Conservation (phyloP, 2,888 invertebrate species). For the Linyphia triangularis region DNA sequence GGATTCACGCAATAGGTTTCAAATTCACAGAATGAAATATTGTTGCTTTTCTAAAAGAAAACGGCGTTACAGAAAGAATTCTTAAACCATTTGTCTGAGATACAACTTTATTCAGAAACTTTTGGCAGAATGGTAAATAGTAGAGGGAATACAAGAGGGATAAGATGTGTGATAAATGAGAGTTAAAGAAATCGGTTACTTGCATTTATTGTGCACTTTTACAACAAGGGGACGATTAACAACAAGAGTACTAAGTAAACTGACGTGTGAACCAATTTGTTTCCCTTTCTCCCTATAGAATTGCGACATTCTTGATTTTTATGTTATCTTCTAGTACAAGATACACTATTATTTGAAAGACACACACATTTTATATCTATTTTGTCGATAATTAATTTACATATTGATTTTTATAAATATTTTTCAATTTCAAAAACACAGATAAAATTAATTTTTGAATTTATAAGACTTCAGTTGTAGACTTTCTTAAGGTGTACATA, state of each 20-base stretch:
- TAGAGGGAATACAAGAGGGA: not conserved
- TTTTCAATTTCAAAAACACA: too few species aligned
- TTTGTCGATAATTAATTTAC: too few species aligned
- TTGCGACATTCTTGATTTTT: too few species aligned
- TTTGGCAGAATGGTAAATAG: constrained; percentile 3
- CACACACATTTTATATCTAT: too few species aligned
- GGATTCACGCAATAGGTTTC: not conserved
- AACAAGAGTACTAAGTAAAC: not conserved
- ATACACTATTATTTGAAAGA: too few species aligned
- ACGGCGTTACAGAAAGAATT: not conserved
- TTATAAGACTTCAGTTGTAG: too few species aligned
- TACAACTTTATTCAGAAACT: not conserved
- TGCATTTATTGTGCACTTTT: constrained; percentile 2
- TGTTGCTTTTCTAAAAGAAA: not conserved
- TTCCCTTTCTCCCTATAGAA: too few species aligned
- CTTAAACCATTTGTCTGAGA: not conserved
- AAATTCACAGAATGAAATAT: not conserved
- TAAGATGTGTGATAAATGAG: not conserved
- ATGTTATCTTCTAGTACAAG: too few species aligned
- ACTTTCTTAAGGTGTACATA: too few species aligned
- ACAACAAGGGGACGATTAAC: not conserved
- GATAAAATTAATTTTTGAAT: too few species aligned
- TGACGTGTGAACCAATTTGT: too few species aligned
- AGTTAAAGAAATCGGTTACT: not conserved
- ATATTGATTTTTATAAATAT: too few species aligned